phyloP scores from a whole-genome alignment of 2,888 invertebrate species.

The Drosophila birchii region DNA sequence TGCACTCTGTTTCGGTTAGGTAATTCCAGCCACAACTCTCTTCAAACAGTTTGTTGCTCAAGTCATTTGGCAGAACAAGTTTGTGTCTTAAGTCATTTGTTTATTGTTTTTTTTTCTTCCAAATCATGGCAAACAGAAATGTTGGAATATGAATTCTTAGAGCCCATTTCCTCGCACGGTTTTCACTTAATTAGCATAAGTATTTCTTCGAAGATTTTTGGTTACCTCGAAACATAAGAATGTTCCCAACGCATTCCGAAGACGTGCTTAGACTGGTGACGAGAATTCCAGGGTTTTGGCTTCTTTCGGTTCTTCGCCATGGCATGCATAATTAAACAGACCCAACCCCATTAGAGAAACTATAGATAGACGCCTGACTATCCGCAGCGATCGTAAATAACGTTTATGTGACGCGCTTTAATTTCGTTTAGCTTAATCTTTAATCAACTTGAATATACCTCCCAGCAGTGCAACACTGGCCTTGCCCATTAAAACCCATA shows the following conservation, averaged over 20 bases:
- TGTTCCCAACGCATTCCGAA: constrained; percentile 58
- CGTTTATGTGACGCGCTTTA: constrained; percentile 41
- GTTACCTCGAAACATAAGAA: constrained; percentile 23
- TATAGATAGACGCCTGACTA: constrained; percentile 40
- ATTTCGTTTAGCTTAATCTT: constrained; percentile 15
- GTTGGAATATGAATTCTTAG: constrained; percentile 11
- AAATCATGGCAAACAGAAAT: constrained; percentile 16
- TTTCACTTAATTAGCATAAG: constrained; percentile 68
- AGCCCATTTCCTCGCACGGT: constrained; percentile 24
- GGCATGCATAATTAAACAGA: constrained; percentile 74
- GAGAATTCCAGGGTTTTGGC: constrained; percentile 45
- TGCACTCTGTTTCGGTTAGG: constrained; percentile 18
- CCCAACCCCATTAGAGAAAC: constrained; percentile 46
- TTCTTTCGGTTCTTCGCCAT: constrained; percentile 33
- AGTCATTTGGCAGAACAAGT: constrained; percentile 50
- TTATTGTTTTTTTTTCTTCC: not conserved
- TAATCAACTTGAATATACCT: constrained; percentile 34
- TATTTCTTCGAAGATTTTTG: constrained; percentile 46
- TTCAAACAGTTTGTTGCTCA: constrained; percentile 53
- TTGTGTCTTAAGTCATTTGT: constrained; percentile 19
- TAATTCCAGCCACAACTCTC: not conserved
- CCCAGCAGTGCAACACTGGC: constrained; percentile 70
- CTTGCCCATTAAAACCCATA: constrained; percentile 60
- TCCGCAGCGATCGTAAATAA: constrained; percentile 42
- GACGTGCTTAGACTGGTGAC: constrained; percentile 63